Conservation (phyloP, 1,140 invertebrate genomes). For the Copidosoma floridanum region DNA sequence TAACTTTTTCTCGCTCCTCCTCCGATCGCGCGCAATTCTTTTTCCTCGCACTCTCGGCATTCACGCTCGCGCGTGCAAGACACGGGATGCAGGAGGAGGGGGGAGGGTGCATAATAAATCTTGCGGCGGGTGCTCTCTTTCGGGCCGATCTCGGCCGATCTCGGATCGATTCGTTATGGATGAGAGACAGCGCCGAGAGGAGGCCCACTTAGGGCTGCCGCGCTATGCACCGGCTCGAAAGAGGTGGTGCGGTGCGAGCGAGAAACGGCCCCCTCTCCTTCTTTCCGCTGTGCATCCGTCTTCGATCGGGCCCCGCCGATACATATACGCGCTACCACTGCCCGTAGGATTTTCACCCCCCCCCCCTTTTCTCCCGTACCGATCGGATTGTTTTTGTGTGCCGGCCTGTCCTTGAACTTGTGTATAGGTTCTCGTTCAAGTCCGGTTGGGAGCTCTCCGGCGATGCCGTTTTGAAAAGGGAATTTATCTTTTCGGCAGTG, state of each 20-base stretch:
- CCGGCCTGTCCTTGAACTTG: conserved; percentile 39
- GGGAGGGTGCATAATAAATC: conserved; percentile 33
- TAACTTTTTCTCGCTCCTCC: conserved; percentile 23
- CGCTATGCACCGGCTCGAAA: conserved; percentile 28
- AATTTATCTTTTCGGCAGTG: neutral
- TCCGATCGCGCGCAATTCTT: conserved; percentile 31
- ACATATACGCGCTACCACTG: conserved; percentile 14
- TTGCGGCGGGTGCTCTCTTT: conserved; percentile 13
- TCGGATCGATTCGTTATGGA: conserved; percentile 44
- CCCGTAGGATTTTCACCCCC: too few relatives aligned
- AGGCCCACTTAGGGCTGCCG: conserved; percentile 4
- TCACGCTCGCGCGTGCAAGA: too few relatives aligned
- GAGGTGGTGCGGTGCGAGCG: conserved; percentile 35
- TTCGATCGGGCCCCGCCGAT: conserved; percentile 38
- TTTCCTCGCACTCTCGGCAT: too few relatives aligned
- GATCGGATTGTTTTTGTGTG: conserved; percentile 11
- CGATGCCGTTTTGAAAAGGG: neutral
- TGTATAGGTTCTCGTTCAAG: neutral
- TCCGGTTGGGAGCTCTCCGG: neutral
- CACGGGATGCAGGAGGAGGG: too few relatives aligned
- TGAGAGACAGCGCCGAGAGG: conserved; percentile 30
- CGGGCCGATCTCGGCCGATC: conserved; percentile 38
- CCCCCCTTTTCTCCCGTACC: neutral
- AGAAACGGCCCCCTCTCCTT: conserved; percentile 32
- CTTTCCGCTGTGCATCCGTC: too few relatives aligned